Evolutionary conservation across 1,140 invertebrate genomes (phyloP).

Genomic region (Gonatopus flavifemur): DNA sequence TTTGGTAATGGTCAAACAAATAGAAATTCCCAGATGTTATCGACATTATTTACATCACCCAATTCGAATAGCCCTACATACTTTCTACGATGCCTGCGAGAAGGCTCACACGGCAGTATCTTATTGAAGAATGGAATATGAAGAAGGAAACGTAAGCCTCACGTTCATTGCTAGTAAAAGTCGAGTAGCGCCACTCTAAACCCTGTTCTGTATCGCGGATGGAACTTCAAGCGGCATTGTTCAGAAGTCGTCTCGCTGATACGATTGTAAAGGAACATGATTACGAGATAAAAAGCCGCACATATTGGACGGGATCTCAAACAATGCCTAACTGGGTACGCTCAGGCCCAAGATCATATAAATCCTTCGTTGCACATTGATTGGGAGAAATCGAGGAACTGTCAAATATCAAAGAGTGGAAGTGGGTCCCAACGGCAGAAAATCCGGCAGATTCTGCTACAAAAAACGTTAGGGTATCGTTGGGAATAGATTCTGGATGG

Average conservation of each 20-base stretch:
- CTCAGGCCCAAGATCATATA: not conserved
- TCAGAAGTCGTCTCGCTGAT: not conserved
- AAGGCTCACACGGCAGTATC: constrained; percentile 1
- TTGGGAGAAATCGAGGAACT: not conserved
- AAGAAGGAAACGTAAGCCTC: not conserved
- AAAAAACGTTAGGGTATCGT: not conserved
- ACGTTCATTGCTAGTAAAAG: constrained; percentile 1
- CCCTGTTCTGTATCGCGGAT: constrained; percentile 5
- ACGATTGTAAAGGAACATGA: not conserved
- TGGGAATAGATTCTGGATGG: not conserved
- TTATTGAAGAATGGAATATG: not conserved
- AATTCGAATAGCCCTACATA: constrained; percentile 19
- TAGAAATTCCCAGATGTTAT: not conserved
- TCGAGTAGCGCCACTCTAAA: constrained; percentile 4
- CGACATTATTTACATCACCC: no score
- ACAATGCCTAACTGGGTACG: constrained; percentile 1
- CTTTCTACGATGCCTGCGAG: constrained; percentile 35
- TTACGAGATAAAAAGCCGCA: not conserved
- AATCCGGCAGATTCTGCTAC: not conserved
- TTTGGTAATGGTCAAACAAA: not conserved
- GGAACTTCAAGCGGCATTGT: constrained; percentile 4
- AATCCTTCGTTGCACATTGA: not conserved
- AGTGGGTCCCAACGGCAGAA: not conserved
- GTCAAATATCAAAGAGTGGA: not conserved
- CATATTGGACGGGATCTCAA: not conserved